A percentile compares a stretch with the other conserved stretches of the same genome.
Conservation (phyloP, 1,140 invertebrate genomes). For the Geopemphigus sp. region DNA sequence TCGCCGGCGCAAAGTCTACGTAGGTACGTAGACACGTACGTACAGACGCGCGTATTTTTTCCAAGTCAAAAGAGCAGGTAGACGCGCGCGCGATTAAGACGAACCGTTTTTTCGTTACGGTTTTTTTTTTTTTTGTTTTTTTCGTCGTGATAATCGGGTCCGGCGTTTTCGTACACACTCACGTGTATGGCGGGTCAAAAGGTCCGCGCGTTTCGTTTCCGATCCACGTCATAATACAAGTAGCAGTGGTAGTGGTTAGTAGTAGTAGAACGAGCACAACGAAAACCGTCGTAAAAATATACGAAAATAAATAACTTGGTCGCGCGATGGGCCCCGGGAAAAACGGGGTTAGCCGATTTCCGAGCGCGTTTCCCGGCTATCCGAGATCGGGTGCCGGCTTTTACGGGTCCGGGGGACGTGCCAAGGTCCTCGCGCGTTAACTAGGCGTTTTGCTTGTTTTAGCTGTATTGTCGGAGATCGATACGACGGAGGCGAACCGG, state of each 20-base stretch:
- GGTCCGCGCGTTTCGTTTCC: conserved; percentile 1
- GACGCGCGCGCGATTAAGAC: neutral
- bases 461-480: neutral
- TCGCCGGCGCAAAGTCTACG: conserved; percentile 4
- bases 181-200: neutral
- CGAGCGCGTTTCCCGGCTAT: conserved; percentile 20
- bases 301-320: no score
- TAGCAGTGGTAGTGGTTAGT: no score
- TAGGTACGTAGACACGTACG: no score
- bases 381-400: conserved; percentile 11
- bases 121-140: neutral
- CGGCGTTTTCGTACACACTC: neutral
- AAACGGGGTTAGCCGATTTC: no score
- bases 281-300: no score
- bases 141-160: no score
- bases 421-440: neutral
- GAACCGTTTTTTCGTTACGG: neutral
- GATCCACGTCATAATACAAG: neutral
- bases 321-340: no score
- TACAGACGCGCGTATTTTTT: no score
- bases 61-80: no score
- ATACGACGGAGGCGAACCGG: neutral
- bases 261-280: no score
- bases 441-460: neutral
- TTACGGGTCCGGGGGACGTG: neutral